Percentiles rank a stretch among this genome's conserved stretches.
phyloP scores from a whole-genome alignment of 2,888 invertebrate genomes.

The Acronicta aceris region DNA sequence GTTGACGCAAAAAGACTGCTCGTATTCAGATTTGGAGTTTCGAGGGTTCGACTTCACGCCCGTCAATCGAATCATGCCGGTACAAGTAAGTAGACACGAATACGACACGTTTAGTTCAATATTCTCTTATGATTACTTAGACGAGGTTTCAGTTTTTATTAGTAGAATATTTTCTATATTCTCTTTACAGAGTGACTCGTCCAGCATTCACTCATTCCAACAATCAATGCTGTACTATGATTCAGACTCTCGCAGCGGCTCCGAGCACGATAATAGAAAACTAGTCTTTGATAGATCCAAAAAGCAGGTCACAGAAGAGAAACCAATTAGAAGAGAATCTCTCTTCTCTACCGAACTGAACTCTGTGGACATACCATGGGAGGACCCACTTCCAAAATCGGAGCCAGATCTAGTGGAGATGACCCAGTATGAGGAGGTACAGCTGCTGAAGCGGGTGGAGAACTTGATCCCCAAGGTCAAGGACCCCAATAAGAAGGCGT shows the following conservation, averaged over 20 bases:
- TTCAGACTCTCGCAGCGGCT: conserved; percentile 76
- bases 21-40: conserved; percentile 70
- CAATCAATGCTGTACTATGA: conserved; percentile 71
- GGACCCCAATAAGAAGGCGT: conserved; percentile 70
- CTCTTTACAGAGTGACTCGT: conserved; percentile 75
- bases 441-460: conserved; percentile 81
- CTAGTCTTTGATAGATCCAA: conserved; percentile 58
- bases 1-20: conserved; percentile 57
- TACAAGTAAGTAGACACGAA: conserved; percentile 52
- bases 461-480: conserved; percentile 72
- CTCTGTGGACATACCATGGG: conserved; percentile 78
- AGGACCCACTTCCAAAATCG: conserved; percentile 58
- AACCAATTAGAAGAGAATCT: conserved; percentile 65
- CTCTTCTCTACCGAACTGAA: conserved; percentile 76
- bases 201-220: conserved; percentile 75
- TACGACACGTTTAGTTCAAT: too few species aligned
- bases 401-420: conserved; percentile 69
- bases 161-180: too few species aligned
- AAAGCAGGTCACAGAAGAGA: conserved; percentile 61
- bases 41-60: conserved; percentile 65
- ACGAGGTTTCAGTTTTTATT: too few species aligned
- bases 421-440: conserved; percentile 82
- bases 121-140: too few species aligned
- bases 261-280: conserved; percentile 59
- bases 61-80: conserved; percentile 49